A percentile compares a stretch with the other conserved stretches of the same genome.
Conservation (phyloP, 1,140 invertebrate species). For the Ceratosolen fusciceps region DNA sequence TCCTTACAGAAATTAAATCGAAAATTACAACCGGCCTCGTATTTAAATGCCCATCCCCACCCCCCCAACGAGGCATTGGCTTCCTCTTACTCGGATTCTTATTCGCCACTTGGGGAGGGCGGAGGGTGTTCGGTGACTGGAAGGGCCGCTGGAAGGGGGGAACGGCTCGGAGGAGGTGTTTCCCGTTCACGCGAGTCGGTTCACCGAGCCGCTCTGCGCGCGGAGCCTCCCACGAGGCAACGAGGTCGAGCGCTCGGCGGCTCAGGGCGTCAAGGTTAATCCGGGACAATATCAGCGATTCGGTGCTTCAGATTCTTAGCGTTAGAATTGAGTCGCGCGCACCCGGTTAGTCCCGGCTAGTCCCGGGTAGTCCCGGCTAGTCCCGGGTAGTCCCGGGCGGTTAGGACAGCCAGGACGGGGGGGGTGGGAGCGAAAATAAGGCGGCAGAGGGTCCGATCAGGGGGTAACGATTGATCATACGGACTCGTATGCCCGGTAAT, state of each 20-base stretch:
- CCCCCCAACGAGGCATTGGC: conserved; percentile 58
- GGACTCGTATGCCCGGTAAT: conserved; percentile 40
- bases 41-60: conserved; percentile 69
- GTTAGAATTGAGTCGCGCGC: too few species aligned
- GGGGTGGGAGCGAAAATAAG: neutral
- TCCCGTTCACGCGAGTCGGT: conserved; percentile 66
- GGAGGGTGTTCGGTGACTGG: neutral
- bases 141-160: neutral
- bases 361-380: too few species aligned
- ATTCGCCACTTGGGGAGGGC: neutral
- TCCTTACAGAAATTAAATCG: conserved; percentile 70
- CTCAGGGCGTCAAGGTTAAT: too few species aligned
- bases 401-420: too few species aligned
- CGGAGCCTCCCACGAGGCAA: too few species aligned
- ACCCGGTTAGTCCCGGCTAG: too few species aligned
- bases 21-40: conserved; percentile 68
- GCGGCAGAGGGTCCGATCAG: neutral
- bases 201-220: conserved; percentile 38
- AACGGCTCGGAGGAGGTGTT: conserved; percentile 53
- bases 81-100: neutral
- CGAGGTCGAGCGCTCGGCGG: too few species aligned
- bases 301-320: conserved; percentile 42
- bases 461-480: conserved; percentile 35
- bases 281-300: conserved; percentile 46
- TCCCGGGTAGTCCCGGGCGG: too few species aligned